These are phyloP conservation scores for Pseudopodoces humilis DNA, from an alignment of 2,113 vertebrate genomes.

Conservation along the genomic window DNA sequence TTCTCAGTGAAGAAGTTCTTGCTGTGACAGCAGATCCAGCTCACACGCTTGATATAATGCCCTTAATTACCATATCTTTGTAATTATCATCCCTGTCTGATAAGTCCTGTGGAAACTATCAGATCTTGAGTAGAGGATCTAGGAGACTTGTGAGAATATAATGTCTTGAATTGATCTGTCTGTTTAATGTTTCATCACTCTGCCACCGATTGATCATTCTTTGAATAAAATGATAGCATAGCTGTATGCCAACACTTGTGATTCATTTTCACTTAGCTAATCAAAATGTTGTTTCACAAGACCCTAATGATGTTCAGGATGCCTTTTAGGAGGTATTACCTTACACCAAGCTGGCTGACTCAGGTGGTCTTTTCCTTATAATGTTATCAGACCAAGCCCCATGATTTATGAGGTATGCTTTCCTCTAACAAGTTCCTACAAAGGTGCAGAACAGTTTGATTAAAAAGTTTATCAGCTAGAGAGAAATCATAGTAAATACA, in stretches of 20 bases:
- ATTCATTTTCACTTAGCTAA: constrained; percentile 75
- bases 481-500: not conserved
- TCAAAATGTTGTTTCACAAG: constrained; percentile 74
- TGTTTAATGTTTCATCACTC: constrained; percentile 63
- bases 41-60: constrained; percentile 65
- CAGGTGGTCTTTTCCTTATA: constrained; percentile 41
- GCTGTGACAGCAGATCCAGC: constrained; percentile 70
- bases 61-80: constrained; percentile 70
- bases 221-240: constrained; percentile 66
- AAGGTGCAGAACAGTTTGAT: not conserved
- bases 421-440: not conserved
- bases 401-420: constrained; percentile 10
- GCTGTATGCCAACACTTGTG: constrained; percentile 62
- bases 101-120: constrained; percentile 53
- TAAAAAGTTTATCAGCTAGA: not conserved
- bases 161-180: constrained; percentile 57
- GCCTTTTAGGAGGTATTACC: constrained; percentile 50
- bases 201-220: constrained; percentile 67
- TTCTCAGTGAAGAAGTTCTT: constrained; percentile 59
- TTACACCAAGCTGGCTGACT: constrained; percentile 54
- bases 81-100: constrained; percentile 67
- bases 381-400: not conserved
- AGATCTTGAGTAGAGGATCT: constrained; percentile 50
- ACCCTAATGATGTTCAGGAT: constrained; percentile 62
- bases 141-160: constrained; percentile 56